These are phyloP conservation scores for Poeciliopsis occidentalis DNA, from an alignment of 2,113 vertebrate species.

Conservation along the genomic window DNA sequence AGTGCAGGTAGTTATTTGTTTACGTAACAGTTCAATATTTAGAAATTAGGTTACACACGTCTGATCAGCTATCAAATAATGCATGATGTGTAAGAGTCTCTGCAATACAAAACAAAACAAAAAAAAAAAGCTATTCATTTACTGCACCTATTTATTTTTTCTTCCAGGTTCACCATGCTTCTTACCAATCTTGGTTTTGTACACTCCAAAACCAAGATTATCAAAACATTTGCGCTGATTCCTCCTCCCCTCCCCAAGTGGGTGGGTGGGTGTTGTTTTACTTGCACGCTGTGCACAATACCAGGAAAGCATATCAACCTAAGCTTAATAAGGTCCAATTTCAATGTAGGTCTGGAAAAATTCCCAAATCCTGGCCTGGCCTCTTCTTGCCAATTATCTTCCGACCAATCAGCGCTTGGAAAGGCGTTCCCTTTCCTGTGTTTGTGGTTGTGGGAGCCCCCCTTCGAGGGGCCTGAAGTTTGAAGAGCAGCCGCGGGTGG, in stretches of 20 bases:
- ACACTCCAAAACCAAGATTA: constrained; percentile 18
- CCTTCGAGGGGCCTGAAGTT: constrained; percentile 32
- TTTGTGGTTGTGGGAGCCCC: constrained; percentile 46
- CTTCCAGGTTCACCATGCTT: constrained; percentile 27
- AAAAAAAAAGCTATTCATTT: not conserved
- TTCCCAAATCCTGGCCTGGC: constrained; percentile 30
- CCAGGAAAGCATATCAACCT: constrained; percentile 29
- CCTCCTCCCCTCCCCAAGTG: not conserved
- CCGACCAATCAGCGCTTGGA: constrained; percentile 71
- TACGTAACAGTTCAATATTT: not conserved
- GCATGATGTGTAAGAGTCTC: not conserved
- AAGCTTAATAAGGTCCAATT: constrained; percentile 1
- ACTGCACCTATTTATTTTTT: not conserved
- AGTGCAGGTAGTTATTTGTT: not conserved
- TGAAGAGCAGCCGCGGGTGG: constrained; percentile 52
- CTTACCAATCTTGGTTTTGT: not conserved
- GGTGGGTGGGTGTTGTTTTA: constrained; percentile 5
- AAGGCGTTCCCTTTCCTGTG: constrained; percentile 64
- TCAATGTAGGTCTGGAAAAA: constrained; percentile 27
- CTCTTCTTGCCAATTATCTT: constrained; percentile 33
- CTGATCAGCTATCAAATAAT: not conserved
- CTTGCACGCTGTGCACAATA: constrained; percentile 29
- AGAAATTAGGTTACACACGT: not conserved
- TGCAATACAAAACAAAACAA: not conserved
- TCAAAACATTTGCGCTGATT: constrained; percentile 42